Evolutionary conservation across 2,797 vertebrate species (phyloP).

Genomic region (Acomys russatus): DNA sequence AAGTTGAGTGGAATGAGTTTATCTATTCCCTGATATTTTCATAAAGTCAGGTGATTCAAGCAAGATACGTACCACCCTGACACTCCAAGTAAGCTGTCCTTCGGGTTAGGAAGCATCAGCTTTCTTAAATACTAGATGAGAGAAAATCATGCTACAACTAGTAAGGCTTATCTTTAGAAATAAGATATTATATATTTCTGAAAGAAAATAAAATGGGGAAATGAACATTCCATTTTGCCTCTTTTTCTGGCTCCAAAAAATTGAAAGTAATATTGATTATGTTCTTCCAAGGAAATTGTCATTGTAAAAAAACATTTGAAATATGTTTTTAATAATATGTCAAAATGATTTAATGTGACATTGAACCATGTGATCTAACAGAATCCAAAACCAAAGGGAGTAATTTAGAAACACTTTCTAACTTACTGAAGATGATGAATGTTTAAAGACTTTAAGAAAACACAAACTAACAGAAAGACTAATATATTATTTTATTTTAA

Average conservation of each 20-base stretch:
- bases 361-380: neutral
- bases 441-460: neutral
- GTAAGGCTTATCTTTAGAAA: neutral
- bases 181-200: neutral
- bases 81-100: neutral
- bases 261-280: conserved; percentile 29
- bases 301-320: conserved; percentile 44
- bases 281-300: conserved; percentile 55
- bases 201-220: neutral
- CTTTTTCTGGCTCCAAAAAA: conserved; percentile 20
- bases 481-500: neutral
- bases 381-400: conserved; percentile 32
- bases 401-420: neutral
- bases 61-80: rapidly evolving
- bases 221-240: neutral
- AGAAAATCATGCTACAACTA: neutral
- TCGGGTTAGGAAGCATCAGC: conserved; percentile 4
- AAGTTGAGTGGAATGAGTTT: too few species aligned
- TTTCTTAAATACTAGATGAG: neutral
- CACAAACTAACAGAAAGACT: neutral
- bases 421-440: neutral
- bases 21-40: rapidly evolving
- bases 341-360: conserved; percentile 7
- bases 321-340: conserved; percentile 70
- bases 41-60: neutral